These are phyloP conservation scores for Cromileptes altivelis DNA, from an alignment of 2,113 vertebrate species.

Conservation along the genomic window DNA sequence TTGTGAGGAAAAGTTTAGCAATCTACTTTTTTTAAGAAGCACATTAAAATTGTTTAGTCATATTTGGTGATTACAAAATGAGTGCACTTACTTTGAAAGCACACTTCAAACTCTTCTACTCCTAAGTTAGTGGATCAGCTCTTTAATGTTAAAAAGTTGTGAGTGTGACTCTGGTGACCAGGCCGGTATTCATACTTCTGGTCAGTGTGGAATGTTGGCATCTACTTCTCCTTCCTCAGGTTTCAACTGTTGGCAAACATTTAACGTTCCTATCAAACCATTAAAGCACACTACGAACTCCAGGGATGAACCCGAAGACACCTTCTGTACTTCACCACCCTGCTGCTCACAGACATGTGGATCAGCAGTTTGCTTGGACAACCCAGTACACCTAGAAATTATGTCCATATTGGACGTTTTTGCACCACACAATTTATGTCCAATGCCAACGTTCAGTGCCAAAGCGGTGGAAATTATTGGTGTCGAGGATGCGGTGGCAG, in stretches of 20 bases:
- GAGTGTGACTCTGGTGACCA: slow-evolving; percentile 35
- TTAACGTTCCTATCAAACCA: slow-evolving; percentile 51
- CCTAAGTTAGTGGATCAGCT: slow-evolving; percentile 14
- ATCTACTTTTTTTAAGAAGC: background rate
- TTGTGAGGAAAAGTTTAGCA: background rate
- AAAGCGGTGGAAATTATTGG: background rate
- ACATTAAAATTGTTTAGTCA: background rate
- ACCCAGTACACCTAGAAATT: background rate
- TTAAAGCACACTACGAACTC: slow-evolving; percentile 11
- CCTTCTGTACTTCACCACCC: background rate
- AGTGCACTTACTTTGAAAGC: background rate
- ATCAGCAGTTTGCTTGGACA: background rate
- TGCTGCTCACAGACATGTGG: slow-evolving; percentile 18
- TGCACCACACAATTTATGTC: background rate
- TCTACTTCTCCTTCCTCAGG: slow-evolving; percentile 44
- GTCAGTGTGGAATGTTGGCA: slow-evolving; percentile 12
- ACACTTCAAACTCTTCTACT: background rate
- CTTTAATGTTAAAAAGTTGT: slow-evolving; percentile 35
- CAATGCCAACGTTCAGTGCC: background rate
- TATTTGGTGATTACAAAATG: slow-evolving; percentile 3
- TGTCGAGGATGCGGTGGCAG: background rate
- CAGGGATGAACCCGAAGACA: slow-evolving; percentile 40
- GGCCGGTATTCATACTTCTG: slow-evolving; percentile 36
- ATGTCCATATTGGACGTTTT: background rate
- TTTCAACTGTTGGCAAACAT: slow-evolving; percentile 66